These are phyloP conservation scores for Xyrauchen texanus DNA, from an alignment of 2,113 vertebrate species.

Conservation along the genomic window DNA sequence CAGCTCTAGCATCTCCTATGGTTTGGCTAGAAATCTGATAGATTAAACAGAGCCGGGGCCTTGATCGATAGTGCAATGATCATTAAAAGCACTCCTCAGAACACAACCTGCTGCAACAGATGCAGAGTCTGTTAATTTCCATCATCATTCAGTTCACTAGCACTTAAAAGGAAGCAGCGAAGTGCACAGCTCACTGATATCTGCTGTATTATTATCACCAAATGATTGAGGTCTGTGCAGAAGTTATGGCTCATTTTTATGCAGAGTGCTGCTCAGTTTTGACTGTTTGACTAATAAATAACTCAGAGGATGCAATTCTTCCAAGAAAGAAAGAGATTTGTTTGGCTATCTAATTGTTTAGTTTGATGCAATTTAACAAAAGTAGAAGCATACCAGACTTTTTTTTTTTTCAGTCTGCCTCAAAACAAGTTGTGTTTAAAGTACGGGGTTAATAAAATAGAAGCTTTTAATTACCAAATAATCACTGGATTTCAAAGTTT, in stretches of 20 bases:
- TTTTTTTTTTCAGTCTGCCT: no score
- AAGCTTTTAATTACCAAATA: no score
- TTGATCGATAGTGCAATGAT: constrained; percentile 63
- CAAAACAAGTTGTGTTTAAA: no score
- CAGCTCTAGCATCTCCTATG: constrained; percentile 44
- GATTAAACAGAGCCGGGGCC: constrained; percentile 63
- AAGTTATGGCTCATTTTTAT: constrained; percentile 17
- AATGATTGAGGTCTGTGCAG: constrained; percentile 53
- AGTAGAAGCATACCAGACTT: no score
- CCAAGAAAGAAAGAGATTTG: not conserved
- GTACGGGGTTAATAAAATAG: no score
- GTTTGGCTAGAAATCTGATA: constrained; percentile 58
- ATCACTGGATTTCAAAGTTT: no score
- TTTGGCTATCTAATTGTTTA: not conserved
- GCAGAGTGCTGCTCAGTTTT: not conserved
- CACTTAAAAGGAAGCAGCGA: constrained; percentile 34
- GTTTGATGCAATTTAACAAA: not conserved
- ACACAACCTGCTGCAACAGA: constrained; percentile 56
- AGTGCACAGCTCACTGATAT: constrained; percentile 52
- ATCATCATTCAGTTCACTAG: constrained; percentile 50
- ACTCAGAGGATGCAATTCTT: not conserved
- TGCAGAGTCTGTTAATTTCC: constrained; percentile 58
- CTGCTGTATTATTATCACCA: constrained; percentile 35
- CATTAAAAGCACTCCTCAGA: constrained; percentile 56
- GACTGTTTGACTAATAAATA: not conserved